Conservation (phyloP, 2,888 invertebrate species). For the Pycnomerus fuliginosus region DNA sequence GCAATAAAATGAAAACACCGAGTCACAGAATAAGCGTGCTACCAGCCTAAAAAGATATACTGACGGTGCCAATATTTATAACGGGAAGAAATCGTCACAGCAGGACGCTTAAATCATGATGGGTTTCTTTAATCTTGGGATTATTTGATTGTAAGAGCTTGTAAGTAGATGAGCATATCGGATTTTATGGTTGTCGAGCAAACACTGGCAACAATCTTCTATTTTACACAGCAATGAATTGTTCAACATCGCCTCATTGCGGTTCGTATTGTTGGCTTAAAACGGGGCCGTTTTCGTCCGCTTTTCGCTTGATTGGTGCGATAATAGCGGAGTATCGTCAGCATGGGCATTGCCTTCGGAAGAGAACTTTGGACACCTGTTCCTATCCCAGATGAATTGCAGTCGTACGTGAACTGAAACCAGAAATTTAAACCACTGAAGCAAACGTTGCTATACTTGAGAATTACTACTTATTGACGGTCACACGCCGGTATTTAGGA, state of each 20-base stretch:
- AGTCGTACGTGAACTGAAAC: slow-evolving; percentile 40
- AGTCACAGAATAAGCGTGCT: too few species aligned
- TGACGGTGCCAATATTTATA: too few species aligned
- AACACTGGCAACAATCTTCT: slow-evolving; percentile 12
- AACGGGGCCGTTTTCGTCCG: slow-evolving; percentile 10
- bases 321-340: slow-evolving; percentile 9
- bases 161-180: slow-evolving; percentile 15
- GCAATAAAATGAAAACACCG: too few species aligned
- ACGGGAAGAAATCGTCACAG: too few species aligned
- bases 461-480: slow-evolving; percentile 37
- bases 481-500: slow-evolving; percentile 28
- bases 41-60: too few species aligned
- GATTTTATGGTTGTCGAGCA: slow-evolving; percentile 17
- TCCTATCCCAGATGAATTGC: slow-evolving; percentile 38
- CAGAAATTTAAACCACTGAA: slow-evolving; percentile 27
- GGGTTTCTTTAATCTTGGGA: too few species aligned
- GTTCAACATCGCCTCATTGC: slow-evolving; percentile 7
- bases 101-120: too few species aligned
- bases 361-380: slow-evolving; percentile 32
- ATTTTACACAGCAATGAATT: slow-evolving; percentile 7
- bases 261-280: slow-evolving; percentile 6
- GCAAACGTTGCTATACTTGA: slow-evolving; percentile 24
- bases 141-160: slow-evolving; percentile 12
- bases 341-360: slow-evolving; percentile 18
- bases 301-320: slow-evolving; percentile 19